These are phyloP conservation scores for Cotesia congregata DNA, from an alignment of 2,888 invertebrate genomes.

Conservation along the genomic window DNA sequence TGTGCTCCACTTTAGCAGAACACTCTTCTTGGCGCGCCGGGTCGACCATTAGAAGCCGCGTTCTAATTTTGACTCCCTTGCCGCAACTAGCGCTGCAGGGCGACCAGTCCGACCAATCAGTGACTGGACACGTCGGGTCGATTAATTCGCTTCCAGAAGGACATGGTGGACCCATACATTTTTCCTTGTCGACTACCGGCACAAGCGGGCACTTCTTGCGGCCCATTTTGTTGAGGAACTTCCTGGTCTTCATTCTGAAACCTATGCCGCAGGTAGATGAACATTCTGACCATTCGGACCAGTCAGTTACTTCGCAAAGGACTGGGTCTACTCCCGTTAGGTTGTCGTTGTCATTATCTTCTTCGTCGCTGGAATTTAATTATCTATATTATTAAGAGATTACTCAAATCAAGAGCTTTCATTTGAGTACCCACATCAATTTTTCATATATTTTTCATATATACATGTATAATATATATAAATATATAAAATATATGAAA, in stretches of 20 bases:
- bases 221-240: constrained; percentile 79
- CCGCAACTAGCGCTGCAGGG: constrained; percentile 93
- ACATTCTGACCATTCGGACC: constrained; percentile 89
- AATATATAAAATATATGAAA: too few relatives aligned
- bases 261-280: constrained; percentile 88
- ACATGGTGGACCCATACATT: constrained; percentile 83
- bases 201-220: constrained; percentile 87
- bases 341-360: constrained; percentile 60
- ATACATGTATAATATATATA: too few relatives aligned
- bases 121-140: constrained; percentile 81
- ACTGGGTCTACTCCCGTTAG: constrained; percentile 60
- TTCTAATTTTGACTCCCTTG: constrained; percentile 81
- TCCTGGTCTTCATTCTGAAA: constrained; percentile 80
- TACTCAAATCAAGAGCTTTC: too few relatives aligned
- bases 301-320: constrained; percentile 79
- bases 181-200: constrained; percentile 82
- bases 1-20: constrained; percentile 77
- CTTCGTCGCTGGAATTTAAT: constrained; percentile 48
- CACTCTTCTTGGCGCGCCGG: constrained; percentile 78
- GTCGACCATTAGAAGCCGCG: constrained; percentile 79
- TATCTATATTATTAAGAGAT: too few relatives aligned
- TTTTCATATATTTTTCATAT: too few relatives aligned
- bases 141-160: constrained; percentile 73
- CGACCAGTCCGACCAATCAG: constrained; percentile 93
- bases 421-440: too few relatives aligned